These are phyloP conservation scores for Amphipyra berbera DNA, from an alignment of 2,888 invertebrate genomes.

Conservation along the genomic window DNA sequence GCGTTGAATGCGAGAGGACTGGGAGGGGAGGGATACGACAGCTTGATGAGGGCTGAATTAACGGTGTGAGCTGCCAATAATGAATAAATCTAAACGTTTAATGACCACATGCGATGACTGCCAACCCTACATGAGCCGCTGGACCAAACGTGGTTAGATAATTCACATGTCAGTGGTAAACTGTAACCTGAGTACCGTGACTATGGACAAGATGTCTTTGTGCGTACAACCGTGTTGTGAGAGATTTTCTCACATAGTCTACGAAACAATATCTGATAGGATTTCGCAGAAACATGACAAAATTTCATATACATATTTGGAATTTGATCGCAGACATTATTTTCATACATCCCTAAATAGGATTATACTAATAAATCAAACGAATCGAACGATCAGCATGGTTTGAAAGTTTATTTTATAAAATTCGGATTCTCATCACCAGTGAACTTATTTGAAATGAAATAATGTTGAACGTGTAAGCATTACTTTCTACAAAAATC, in stretches of 20 bases:
- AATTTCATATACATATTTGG: slow-evolving; percentile 4
- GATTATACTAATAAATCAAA: neutral
- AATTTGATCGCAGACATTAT: neutral
- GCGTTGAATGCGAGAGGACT: too few relatives aligned
- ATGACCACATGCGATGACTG: slow-evolving; percentile 25
- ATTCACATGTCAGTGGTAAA: slow-evolving; percentile 67
- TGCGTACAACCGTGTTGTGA: slow-evolving; percentile 35
- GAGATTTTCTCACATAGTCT: slow-evolving; percentile 46
- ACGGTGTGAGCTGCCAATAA: neutral
- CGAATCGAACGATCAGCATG: neutral
- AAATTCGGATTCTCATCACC: neutral
- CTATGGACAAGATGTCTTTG: slow-evolving; percentile 39
- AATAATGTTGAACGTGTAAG: slow-evolving; percentile 9
- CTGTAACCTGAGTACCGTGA: slow-evolving; percentile 65
- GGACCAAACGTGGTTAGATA: slow-evolving; percentile 60
- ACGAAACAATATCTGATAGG: slow-evolving; percentile 20
- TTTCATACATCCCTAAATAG: neutral
- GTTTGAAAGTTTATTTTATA: neutral
- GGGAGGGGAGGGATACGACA: too few relatives aligned
- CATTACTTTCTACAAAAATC: slow-evolving; percentile 18
- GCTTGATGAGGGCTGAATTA: too few relatives aligned
- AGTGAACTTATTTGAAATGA: neutral
- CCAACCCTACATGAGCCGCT: slow-evolving; percentile 51
- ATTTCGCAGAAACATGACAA: slow-evolving; percentile 27
- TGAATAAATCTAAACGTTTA: neutral